Evolutionary conservation across 2,113 vertebrate species (phyloP), one percentile per base, ranked within the genome.

Genomic region (Chauna torquata): DNA sequence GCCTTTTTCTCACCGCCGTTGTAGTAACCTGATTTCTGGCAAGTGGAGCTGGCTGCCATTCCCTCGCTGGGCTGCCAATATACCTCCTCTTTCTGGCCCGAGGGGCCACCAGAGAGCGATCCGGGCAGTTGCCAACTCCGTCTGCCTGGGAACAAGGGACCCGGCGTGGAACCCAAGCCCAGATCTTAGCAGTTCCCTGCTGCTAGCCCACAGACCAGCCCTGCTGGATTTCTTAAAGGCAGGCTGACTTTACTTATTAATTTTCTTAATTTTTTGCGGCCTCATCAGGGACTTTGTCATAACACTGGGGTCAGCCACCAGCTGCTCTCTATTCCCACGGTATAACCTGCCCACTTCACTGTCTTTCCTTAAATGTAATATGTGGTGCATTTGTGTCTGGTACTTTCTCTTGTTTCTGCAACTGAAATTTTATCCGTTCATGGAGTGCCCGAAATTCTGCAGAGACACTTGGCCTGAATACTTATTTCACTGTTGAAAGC

Each of bases 301-400:
- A 90, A 57, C 61, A 66, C 24, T 24, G 27, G 83, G 85, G 80
- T 79, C 88, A 92, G 86, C 59, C 80, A 58, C 89, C 96, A 97
- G 94, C 92, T 97, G 94, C 92, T 95, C 86, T 77, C 83, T 88
- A 95, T 97, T 98, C 95, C 95, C 97, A 96, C 96, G 90, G 94
- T 97, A 22, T 92, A 97, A 97, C 95, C 96, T 96, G 92, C 82
- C 87, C 36, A 1, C 71, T 88, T 23, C 92, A 42, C 77, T 94
- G 74, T 95, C 92, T 93, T 64, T 40, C 88, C 75, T 84, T 86
- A 61, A 89, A 95, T 11, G 91, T 80, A 96, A 88, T 91, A 91
- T 17, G 59, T 92, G 90, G 71, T 90, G 12, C 66, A 84, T 88
- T 95, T 94, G 78, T 92, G 91, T 91, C 90, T 95, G 94, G 52